Evolutionary conservation across 2,888 invertebrate genomes (phyloP).

Genomic region (Oscheius sp.): DNA sequence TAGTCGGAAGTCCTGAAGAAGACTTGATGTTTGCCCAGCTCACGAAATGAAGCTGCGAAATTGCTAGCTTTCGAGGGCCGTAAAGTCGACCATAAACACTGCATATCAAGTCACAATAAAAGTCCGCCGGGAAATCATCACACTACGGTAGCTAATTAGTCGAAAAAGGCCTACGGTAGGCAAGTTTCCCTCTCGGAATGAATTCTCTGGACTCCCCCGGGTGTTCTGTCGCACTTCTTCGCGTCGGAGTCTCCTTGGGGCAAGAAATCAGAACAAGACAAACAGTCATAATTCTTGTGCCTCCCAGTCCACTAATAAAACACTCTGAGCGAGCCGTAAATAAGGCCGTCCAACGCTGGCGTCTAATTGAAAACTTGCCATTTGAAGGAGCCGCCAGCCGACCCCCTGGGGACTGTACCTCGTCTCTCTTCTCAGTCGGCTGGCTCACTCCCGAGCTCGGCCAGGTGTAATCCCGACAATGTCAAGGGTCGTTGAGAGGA

Average conservation of each 20-base stretch:
- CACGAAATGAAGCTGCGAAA: constrained; percentile 33
- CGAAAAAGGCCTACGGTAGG: background rate
- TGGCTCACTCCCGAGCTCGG: too few relatives aligned
- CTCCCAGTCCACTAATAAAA: constrained; percentile 63
- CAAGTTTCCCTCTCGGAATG: background rate
- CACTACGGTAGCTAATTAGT: constrained; percentile 29
- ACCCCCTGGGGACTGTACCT: constrained; percentile 17
- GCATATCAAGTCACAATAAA: constrained; percentile 32
- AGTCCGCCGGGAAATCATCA: constrained; percentile 32
- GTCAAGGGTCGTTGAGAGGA: background rate
- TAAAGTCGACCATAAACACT: constrained; percentile 32
- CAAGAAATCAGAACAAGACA: constrained; percentile 32
- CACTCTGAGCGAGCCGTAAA: constrained; percentile 42
- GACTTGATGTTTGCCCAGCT: constrained; percentile 16
- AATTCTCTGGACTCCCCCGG: constrained; percentile 10
- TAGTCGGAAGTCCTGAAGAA: constrained; percentile 12
- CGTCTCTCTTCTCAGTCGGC: background rate
- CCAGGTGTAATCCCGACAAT: background rate
- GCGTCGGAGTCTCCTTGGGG: constrained; percentile 6
- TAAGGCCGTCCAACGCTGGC: constrained; percentile 7
- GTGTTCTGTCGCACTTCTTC: background rate
- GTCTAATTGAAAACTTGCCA: constrained; percentile 34
- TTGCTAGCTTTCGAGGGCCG: constrained; percentile 24
- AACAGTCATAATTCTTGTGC: constrained; percentile 50
- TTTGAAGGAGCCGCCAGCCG: constrained; percentile 34